Evolutionary conservation across 1,140 invertebrate species (phyloP).

Genomic region (Papilio dardanus): DNA sequence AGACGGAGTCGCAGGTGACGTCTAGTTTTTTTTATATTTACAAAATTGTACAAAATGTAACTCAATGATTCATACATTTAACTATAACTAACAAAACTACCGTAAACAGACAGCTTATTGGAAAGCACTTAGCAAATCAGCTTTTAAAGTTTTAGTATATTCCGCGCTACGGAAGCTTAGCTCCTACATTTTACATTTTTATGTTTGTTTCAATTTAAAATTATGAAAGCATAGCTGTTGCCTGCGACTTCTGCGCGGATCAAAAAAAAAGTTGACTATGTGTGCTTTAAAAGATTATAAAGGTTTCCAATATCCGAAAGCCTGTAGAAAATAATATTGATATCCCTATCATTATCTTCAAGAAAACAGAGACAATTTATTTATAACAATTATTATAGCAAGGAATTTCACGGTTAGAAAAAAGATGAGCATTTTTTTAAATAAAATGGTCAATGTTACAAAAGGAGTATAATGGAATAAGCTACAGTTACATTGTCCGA

Average conservation of each 20-base stretch:
- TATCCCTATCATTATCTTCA: too few relatives aligned
- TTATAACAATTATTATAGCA: background rate
- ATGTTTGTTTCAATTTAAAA: background rate
- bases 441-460: background rate
- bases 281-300: too few relatives aligned
- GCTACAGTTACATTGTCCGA: background rate
- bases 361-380: too few relatives aligned
- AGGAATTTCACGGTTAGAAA: background rate
- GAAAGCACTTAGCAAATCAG: background rate
- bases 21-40: background rate
- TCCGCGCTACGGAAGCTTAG: background rate
- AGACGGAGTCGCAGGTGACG: too few relatives aligned
- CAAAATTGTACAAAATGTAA: background rate
- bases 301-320: too few relatives aligned
- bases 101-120: background rate
- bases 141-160: constrained; percentile 1
- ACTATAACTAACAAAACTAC: background rate
- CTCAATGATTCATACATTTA: background rate
- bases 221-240: background rate
- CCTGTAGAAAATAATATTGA: too few relatives aligned
- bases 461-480: background rate
- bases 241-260: too few relatives aligned
- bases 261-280: too few relatives aligned
- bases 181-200: background rate
- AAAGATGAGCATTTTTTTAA: background rate